Evolutionary conservation across 1,140 invertebrate species (phyloP).

Genomic region (Grapholita molesta): DNA sequence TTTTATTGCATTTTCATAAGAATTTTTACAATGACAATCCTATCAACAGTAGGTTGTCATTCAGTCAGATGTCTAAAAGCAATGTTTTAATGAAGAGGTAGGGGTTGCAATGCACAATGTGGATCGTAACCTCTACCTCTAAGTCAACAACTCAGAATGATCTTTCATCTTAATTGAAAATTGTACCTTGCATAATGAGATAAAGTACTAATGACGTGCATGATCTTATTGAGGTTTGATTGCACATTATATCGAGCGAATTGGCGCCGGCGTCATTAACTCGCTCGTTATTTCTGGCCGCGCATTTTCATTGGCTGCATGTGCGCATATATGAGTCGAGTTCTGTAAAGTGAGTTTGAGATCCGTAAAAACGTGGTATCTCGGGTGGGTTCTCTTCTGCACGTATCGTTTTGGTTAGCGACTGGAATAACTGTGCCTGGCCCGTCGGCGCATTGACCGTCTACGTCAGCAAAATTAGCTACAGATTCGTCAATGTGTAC

Average conservation of each 20-base stretch:
- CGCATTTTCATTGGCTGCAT: neutral
- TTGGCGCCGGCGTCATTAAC: slow-evolving; percentile 64
- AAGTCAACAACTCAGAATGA: neutral
- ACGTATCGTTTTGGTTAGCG: neutral
- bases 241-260: slow-evolving; percentile 44
- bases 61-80: too few relatives aligned
- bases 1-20: too few relatives aligned
- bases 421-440: slow-evolving; percentile 8
- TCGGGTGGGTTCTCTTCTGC: neutral
- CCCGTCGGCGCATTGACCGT: slow-evolving; percentile 61
- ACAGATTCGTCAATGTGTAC: slow-evolving; percentile 50
- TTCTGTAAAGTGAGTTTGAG: neutral
- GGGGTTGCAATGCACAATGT: too few relatives aligned
- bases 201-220: slow-evolving; percentile 29
- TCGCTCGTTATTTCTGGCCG: slow-evolving; percentile 49
- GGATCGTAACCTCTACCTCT: too few relatives aligned
- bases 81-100: too few relatives aligned
- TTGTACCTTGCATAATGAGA: slow-evolving; percentile 21
- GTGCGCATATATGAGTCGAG: neutral
- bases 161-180: slow-evolving; percentile 6
- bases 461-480: slow-evolving; percentile 57
- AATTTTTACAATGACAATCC: too few relatives aligned
- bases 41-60: too few relatives aligned
- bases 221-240: slow-evolving; percentile 46
- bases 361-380: neutral